Percentiles rank a stretch among this genome's conserved stretches.
These are phyloP conservation scores for Mellivora capensis DNA, from an alignment of 2,113 vertebrate species.

Conservation along the genomic window DNA sequence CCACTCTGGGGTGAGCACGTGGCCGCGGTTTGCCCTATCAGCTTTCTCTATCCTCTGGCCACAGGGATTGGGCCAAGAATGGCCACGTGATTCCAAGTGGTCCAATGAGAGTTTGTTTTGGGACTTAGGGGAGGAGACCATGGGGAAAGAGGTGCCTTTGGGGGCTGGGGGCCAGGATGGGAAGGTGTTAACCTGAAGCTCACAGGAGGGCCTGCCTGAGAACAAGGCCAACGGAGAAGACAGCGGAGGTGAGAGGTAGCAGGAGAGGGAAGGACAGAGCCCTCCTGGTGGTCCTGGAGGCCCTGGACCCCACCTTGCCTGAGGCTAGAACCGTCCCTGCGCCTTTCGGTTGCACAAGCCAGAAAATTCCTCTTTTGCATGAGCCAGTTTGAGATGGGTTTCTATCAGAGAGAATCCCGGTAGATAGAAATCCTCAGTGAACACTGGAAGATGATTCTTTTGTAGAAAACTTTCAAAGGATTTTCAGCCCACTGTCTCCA, in stretches of 20 bases:
- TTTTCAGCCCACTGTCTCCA: background rate
- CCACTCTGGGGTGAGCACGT: background rate
- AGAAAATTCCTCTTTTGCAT: background rate
- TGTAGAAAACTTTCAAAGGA: background rate
- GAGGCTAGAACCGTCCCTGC: background rate
- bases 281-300: background rate
- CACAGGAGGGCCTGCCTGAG: background rate
- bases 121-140: background rate
- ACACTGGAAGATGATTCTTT: background rate
- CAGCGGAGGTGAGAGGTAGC: background rate
- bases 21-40: background rate
- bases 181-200: background rate
- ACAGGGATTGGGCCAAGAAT: background rate
- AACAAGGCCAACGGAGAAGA: background rate
- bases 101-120: background rate
- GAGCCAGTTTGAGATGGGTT: background rate
- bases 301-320: background rate
- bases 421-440: background rate
- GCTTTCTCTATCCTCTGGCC: background rate
- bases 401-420: background rate
- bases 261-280: background rate
- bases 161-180: background rate
- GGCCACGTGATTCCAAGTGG: background rate
- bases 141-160: background rate
- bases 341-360: background rate